These are phyloP conservation scores for Bombycilla garrulus DNA, from an alignment of 2,113 vertebrate species.

Conservation along the genomic window DNA sequence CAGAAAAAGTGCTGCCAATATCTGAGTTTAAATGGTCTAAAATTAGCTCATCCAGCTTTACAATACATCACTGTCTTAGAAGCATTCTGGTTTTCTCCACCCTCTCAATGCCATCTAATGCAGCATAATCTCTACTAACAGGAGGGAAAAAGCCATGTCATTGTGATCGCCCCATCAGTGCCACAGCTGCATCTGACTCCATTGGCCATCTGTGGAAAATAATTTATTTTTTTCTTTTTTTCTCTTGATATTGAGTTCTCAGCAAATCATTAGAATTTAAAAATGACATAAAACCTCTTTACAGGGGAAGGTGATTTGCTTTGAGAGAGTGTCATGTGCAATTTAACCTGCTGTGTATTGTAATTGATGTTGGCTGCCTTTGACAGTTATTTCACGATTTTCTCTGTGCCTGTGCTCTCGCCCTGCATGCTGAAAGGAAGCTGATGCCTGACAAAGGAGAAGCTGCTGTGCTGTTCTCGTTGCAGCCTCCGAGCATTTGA, in stretches of 20 bases:
- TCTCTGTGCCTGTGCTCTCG: not conserved
- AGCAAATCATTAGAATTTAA: not conserved
- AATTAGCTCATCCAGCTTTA: not conserved
- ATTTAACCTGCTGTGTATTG: not conserved
- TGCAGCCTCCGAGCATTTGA: not conserved
- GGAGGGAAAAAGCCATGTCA: not conserved
- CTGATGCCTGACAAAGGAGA: not conserved
- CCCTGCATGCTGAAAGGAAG: not conserved
- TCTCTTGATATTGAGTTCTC: not conserved
- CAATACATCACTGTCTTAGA: conserved; percentile 24
- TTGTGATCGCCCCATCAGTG: not conserved
- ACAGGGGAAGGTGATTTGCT: not conserved
- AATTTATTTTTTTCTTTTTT: not conserved
- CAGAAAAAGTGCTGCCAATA: conserved; percentile 26
- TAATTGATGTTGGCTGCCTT: not conserved
- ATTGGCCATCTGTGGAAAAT: not conserved
- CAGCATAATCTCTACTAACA: not conserved
- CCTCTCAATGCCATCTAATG: conserved; percentile 1
- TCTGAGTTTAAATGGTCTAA: conserved; percentile 45
- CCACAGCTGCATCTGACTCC: not conserved
- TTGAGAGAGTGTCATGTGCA: not conserved
- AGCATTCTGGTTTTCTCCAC: not conserved
- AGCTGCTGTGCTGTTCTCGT: not conserved
- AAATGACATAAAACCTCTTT: not conserved
- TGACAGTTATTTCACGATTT: not conserved